Percentiles rank a stretch among this genome's conserved stretches.
Conservation (phyloP, 2,888 invertebrate species). For the Campoplex nolae region DNA sequence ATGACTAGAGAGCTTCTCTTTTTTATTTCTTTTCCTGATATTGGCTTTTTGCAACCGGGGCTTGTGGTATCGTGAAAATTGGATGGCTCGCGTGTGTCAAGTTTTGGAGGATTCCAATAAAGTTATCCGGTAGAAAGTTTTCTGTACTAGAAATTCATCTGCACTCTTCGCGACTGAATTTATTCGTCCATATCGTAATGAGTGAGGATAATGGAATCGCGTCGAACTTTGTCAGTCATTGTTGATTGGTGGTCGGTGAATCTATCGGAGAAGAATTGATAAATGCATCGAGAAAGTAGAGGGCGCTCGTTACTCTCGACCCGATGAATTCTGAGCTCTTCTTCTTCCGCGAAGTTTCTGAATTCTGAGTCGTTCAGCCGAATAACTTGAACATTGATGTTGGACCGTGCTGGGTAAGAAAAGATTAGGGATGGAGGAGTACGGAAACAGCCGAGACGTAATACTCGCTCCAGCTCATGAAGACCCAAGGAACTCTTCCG, state of each 20-base stretch:
- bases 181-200: background rate
- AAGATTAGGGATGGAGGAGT: background rate
- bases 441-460: background rate
- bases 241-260: background rate
- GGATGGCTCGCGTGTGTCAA: background rate
- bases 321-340: background rate
- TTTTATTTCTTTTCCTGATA: background rate
- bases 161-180: background rate
- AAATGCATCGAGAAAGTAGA: slow-evolving; percentile 1
- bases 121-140: background rate
- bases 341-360: background rate
- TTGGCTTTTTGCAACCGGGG: background rate
- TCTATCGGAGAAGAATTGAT: background rate
- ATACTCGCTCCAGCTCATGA: background rate
- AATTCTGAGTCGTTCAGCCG: background rate
- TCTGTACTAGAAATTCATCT: background rate
- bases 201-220: background rate
- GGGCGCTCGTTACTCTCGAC: slow-evolving; percentile 14
- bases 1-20: background rate
- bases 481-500: background rate
- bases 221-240: background rate
- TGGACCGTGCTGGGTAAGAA: background rate
- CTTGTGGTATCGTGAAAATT: background rate
- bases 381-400: slow-evolving; percentile 11
- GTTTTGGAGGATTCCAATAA: background rate